phyloP scores from a whole-genome alignment of 1,140 invertebrate genomes.

The Drosophila rufa region DNA sequence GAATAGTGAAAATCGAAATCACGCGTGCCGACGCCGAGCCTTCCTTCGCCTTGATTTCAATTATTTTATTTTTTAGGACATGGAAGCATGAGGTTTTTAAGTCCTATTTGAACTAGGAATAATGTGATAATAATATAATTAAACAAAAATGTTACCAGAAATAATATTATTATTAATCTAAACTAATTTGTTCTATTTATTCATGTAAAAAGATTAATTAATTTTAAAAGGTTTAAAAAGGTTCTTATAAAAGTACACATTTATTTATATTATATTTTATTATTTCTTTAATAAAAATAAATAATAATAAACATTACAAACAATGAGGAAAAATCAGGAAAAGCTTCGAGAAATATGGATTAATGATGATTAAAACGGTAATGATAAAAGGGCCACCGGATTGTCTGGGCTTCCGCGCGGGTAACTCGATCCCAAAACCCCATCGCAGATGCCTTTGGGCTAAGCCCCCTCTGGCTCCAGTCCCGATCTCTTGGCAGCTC shows the following conservation, averaged over 20 bases:
- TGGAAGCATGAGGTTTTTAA: not conserved
- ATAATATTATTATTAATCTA: too few species aligned
- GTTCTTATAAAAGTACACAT: not conserved
- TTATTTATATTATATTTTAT: too few species aligned
- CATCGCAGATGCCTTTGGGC: conserved; percentile 15
- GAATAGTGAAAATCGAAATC: conserved; percentile 47
- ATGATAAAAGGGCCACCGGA: conserved; percentile 35
- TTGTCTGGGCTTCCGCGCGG: conserved; percentile 32
- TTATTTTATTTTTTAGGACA: conserved; percentile 11
- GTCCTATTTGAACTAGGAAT: not conserved
- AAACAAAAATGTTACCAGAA: too few species aligned
- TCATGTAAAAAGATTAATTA: too few species aligned
- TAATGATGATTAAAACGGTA: conserved; percentile 10
- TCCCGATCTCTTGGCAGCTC: conserved; percentile 27
- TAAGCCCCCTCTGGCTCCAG: conserved; percentile 15
- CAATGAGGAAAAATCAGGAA: not conserved
- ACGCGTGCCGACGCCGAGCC: conserved; percentile 42
- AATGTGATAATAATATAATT: too few species aligned
- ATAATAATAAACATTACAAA: not conserved
- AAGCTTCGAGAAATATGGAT: not conserved
- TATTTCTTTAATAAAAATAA: not conserved
- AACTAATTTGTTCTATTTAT: too few species aligned
- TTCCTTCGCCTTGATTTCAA: conserved; percentile 26
- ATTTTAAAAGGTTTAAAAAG: too few species aligned
- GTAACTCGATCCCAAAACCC: conserved; percentile 49